Evolutionary conservation across 2,113 vertebrate species (phyloP).

Genomic region (Pogona vitticeps): DNA sequence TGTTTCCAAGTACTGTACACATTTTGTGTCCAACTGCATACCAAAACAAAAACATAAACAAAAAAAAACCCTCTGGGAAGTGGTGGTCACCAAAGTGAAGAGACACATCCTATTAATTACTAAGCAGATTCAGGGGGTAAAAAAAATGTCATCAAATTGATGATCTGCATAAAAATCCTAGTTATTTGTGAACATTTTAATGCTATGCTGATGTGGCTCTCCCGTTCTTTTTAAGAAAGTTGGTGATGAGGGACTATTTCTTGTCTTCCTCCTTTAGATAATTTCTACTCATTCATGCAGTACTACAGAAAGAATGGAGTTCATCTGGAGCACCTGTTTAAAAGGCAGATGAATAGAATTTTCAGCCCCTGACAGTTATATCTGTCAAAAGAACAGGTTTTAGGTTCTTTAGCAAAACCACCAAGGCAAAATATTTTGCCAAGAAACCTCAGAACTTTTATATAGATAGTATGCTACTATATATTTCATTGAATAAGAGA

Average conservation of each 20-base stretch:
- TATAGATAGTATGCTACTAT: neutral
- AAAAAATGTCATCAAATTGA: neutral
- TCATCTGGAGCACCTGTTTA: too few species aligned
- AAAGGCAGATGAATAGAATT: neutral
- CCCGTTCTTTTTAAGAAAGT: neutral
- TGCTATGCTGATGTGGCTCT: neutral
- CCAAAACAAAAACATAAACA: neutral
- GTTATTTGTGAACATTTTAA: neutral
- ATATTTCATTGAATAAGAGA: neutral
- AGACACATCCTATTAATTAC: neutral
- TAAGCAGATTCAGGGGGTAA: neutral
- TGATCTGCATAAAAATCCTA: neutral
- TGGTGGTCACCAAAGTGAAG: neutral
- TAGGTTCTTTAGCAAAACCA: neutral
- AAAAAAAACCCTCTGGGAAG: neutral
- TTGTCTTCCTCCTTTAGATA: neutral
- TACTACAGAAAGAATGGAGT: neutral
- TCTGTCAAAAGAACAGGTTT: neutral
- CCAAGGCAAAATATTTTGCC: neutral
- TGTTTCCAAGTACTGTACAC: too few species aligned
- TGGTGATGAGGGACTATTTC: too few species aligned
- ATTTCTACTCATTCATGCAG: neutral
- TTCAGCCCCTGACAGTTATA: neutral
- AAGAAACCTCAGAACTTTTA: neutral
- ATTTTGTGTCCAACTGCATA: too few species aligned